These are phyloP conservation scores for Montipora capitata DNA, from an alignment of 92 coral and sea anemone species.

Conservation along the genomic window DNA sequence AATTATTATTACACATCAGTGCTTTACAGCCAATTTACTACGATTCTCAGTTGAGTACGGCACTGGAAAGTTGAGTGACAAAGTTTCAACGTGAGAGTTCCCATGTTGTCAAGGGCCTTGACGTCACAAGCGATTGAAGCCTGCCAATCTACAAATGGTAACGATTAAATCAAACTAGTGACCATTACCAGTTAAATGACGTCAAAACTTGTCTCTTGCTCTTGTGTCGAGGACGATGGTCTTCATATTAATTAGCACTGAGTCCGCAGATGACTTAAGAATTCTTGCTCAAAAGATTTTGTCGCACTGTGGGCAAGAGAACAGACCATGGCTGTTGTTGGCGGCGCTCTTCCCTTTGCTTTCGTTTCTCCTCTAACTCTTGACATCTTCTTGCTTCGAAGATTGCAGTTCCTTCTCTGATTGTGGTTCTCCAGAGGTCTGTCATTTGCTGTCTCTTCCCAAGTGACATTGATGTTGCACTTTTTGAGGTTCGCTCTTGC, in stretches of 20 bases:
- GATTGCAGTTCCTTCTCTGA: background rate
- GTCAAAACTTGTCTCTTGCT: no score
- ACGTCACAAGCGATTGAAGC: no score
- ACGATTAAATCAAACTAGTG: no score
- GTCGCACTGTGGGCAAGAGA: background rate
- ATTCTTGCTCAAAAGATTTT: background rate
- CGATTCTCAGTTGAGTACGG: no score
- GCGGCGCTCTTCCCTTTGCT: background rate
- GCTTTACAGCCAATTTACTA: no score
- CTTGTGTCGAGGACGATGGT: background rate
- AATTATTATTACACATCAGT: no score
- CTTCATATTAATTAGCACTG: background rate
- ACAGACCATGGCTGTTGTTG: background rate
- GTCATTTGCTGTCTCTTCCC: no score
- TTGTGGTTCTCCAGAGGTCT: background rate
- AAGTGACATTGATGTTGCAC: background rate
- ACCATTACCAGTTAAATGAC: no score
- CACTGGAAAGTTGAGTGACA: no score
- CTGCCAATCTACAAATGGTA: no score
- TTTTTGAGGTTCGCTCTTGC: background rate
- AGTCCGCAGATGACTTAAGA: background rate
- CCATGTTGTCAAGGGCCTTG: no score
- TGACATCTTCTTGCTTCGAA: slow-evolving; percentile 8
- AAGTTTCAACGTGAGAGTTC: no score
- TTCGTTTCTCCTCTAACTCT: slow-evolving; percentile 1